Evolutionary conservation across 2,888 invertebrate species (phyloP).

Genomic region (Meandrusa payeni): DNA sequence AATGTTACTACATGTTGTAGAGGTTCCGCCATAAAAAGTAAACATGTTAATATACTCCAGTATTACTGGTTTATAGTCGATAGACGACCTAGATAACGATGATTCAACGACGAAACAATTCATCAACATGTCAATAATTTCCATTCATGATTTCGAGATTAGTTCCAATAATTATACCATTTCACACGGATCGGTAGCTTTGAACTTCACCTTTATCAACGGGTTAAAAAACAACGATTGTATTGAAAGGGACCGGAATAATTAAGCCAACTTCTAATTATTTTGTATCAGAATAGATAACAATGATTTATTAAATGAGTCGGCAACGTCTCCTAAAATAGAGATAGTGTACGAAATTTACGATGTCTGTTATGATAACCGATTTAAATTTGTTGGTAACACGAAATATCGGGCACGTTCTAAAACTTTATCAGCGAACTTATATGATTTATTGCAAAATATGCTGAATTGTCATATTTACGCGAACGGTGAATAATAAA

Average conservation of each 20-base stretch:
- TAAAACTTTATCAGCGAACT: slow-evolving; percentile 37
- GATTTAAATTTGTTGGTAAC: slow-evolving; percentile 53
- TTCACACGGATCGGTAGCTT: slow-evolving; percentile 35
- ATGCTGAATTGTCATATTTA: no score
- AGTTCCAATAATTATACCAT: slow-evolving; percentile 28
- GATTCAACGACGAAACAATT: no score
- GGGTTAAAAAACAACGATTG: slow-evolving; percentile 22
- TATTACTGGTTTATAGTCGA: not conserved
- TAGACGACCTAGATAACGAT: no score
- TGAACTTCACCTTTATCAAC: slow-evolving; percentile 27
- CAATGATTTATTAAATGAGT: slow-evolving; percentile 60
- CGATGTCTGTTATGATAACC: slow-evolving; percentile 59
- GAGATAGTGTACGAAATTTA: slow-evolving; percentile 63
- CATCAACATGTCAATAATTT: slow-evolving; percentile 20
- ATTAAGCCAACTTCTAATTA: slow-evolving; percentile 72
- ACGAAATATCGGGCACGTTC: slow-evolving; percentile 32
- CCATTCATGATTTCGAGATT: slow-evolving; percentile 2
- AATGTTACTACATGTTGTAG: no score
- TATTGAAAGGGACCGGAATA: slow-evolving; percentile 51
- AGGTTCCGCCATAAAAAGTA: no score
- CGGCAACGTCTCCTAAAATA: slow-evolving; percentile 43
- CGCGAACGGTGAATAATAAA: no score
- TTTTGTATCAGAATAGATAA: slow-evolving; percentile 67
- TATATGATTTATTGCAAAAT: slow-evolving; percentile 37
- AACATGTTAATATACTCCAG: not conserved